These are phyloP conservation scores for Karalla daura DNA, from an alignment of 2,797 vertebrate genomes.

Conservation along the genomic window DNA sequence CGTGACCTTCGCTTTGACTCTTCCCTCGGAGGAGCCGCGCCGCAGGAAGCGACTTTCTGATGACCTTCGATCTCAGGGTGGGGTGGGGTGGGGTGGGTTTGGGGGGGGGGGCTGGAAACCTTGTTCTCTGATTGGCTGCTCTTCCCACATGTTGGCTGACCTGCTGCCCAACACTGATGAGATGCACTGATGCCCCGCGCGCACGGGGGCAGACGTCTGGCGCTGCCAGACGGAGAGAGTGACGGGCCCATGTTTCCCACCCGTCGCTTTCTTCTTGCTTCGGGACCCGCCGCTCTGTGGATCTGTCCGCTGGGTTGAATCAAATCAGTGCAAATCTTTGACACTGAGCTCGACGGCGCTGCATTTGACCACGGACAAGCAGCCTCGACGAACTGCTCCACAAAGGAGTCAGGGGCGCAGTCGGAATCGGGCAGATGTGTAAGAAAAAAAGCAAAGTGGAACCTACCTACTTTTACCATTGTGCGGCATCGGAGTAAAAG, in stretches of 20 bases:
- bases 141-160: constrained; percentile 26
- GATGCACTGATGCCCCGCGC: constrained; percentile 26
- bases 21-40: constrained; percentile 22
- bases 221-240: constrained; percentile 22
- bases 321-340: background rate
- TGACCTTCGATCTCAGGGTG: constrained; percentile 41
- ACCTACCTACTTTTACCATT: no score
- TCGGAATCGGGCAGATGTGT: no score
- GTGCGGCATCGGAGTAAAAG: no score
- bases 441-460: no score
- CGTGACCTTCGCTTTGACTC: constrained; percentile 7
- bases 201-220: background rate
- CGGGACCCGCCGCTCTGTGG: no score
- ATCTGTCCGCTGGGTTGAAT: background rate
- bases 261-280: no score
- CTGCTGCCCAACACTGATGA: constrained; percentile 38
- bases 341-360: background rate
- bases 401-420: no score
- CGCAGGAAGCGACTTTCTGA: constrained; percentile 41
- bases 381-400: no score
- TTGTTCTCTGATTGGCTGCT: constrained; percentile 38
- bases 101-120: no score
- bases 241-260: no score
- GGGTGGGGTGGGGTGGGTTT: no score
- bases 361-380: no score